Evolutionary conservation across 2,888 invertebrate species (phyloP).

Genomic region (Colletes collaris): DNA sequence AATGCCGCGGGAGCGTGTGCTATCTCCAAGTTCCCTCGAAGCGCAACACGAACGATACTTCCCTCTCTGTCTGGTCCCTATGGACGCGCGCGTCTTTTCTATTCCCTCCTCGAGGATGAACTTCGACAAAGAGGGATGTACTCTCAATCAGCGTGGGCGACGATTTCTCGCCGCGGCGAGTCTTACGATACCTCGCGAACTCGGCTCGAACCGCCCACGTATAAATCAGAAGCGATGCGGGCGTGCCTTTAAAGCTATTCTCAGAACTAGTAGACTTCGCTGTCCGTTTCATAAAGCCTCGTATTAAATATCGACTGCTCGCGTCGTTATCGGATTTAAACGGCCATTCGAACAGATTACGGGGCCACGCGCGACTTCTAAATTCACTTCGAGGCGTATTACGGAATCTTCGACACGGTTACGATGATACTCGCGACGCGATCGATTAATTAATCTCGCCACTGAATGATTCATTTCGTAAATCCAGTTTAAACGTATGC

Average conservation of each 20-base stretch:
- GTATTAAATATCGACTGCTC: background rate
- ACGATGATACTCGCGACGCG: background rate
- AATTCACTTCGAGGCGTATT: background rate
- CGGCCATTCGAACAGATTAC: background rate
- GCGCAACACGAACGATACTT: slow-evolving; percentile 20
- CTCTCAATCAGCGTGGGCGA: slow-evolving; percentile 78
- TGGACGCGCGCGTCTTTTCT: slow-evolving; percentile 16
- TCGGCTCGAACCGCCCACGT: slow-evolving; percentile 57
- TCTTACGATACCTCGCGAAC: slow-evolving; percentile 46
- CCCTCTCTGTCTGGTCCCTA: slow-evolving; percentile 16
- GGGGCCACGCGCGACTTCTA: background rate
- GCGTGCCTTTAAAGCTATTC: slow-evolving; percentile 44
- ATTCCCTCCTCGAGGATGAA: slow-evolving; percentile 37
- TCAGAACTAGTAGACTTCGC: slow-evolving; percentile 26
- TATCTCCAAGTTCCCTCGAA: slow-evolving; percentile 41
- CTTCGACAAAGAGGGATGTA: slow-evolving; percentile 71
- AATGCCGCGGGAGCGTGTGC: slow-evolving; percentile 60
- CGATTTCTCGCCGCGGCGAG: slow-evolving; percentile 55
- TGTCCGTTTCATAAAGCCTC: background rate
- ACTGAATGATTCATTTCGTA: background rate
- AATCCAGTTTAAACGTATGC: slow-evolving; percentile 17
- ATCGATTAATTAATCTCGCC: background rate
- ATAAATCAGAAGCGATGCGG: slow-evolving; percentile 57
- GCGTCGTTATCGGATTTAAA: background rate
- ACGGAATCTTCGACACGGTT: background rate